phyloP scores from a whole-genome alignment of 37 sponge, comb jelly and placozoan species.

The Spongia lamella region DNA sequence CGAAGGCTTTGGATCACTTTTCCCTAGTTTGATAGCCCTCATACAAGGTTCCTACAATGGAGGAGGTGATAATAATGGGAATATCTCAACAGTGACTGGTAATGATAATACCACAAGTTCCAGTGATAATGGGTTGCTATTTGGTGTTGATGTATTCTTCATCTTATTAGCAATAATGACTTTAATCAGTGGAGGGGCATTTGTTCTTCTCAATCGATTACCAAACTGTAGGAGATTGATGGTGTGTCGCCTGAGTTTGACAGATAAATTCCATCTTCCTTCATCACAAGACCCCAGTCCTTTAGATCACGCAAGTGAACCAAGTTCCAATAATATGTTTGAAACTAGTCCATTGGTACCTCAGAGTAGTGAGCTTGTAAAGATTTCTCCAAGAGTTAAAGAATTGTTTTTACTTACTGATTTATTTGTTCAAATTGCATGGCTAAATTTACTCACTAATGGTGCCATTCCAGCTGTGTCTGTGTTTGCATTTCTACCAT shows the following conservation, averaged over 20 bases:
- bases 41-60: constrained; percentile 66
- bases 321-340: background rate
- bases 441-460: constrained; percentile 68
- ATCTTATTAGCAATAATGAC: constrained; percentile 50
- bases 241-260: background rate
- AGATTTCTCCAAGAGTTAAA: background rate
- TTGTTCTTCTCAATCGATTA: constrained; percentile 46
- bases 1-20: constrained; percentile 89
- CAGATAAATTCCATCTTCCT: background rate
- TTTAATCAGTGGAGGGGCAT: constrained; percentile 56
- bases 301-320: background rate
- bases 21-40: constrained; percentile 81
- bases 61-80: no score
- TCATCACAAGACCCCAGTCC: background rate
- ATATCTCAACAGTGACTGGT: background rate
- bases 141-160: constrained; percentile 67
- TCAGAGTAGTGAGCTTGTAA: background rate
- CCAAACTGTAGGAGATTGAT: constrained; percentile 28
- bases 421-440: constrained; percentile 17
- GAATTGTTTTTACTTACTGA: background rate
- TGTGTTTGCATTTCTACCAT: constrained; percentile 70
- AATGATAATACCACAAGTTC: constrained; percentile 8
- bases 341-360: constrained; percentile 4
- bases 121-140: constrained; percentile 39
- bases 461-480: constrained; percentile 77